phyloP scores from a whole-genome alignment of 1,140 invertebrate species.

The Pachyrhynchus sulphureomaculatus region DNA sequence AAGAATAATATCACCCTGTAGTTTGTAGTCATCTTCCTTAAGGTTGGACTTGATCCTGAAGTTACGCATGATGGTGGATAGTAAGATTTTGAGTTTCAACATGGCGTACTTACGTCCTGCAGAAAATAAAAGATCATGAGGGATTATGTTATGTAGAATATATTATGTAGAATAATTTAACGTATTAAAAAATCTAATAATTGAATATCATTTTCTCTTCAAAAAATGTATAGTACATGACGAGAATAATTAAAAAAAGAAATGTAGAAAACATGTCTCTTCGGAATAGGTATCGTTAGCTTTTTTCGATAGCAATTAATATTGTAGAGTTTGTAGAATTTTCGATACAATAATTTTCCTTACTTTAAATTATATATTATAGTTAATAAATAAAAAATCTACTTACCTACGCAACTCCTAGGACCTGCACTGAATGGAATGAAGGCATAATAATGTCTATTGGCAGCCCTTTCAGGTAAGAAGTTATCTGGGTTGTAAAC shows the following conservation, averaged over 20 bases:
- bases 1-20: conserved; percentile 80
- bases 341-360: background rate
- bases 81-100: conserved; percentile 73
- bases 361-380: background rate
- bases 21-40: conserved; percentile 68
- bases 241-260: no score
- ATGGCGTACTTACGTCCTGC: conserved; percentile 74
- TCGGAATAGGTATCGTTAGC: no score
- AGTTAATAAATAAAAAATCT: background rate
- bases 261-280: no score
- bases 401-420: conserved; percentile 77
- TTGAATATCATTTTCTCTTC: background rate
- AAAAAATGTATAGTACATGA: no score
- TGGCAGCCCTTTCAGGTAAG: no score
- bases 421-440: no score
- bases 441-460: no score
- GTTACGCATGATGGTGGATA: conserved; percentile 83
- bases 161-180: background rate
- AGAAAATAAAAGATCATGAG: background rate
- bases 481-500: conserved; percentile 88
- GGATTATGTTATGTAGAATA: no score
- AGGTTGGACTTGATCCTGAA: conserved; percentile 71
- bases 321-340: no score
- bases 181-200: background rate
- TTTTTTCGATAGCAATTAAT: no score